phyloP scores from a whole-genome alignment of 2,888 invertebrate genomes.

The Luperina nickerlii region DNA sequence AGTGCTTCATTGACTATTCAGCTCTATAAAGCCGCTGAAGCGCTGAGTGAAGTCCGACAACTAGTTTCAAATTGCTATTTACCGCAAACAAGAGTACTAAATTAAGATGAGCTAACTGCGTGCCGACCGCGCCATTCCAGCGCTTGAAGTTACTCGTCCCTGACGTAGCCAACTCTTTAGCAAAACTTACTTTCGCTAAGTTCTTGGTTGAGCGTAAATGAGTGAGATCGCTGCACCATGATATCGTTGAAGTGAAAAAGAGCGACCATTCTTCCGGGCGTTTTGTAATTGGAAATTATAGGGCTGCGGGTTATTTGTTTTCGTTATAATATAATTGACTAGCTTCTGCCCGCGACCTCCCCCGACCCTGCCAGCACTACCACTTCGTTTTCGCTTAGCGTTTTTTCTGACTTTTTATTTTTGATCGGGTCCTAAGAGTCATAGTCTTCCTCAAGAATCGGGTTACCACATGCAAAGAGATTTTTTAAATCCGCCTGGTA shows the following conservation, averaged over 20 bases:
- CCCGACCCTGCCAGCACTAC: background rate
- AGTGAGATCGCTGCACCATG: slow-evolving; percentile 68
- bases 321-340: background rate
- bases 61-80: slow-evolving; percentile 86
- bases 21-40: slow-evolving; percentile 65
- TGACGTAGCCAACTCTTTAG: slow-evolving; percentile 72
- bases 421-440: background rate
- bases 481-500: background rate
- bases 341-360: background rate
- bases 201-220: slow-evolving; percentile 68
- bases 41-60: slow-evolving; percentile 78
- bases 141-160: slow-evolving; percentile 66
- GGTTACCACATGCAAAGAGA: too few species aligned
- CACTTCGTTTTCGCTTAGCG: background rate
- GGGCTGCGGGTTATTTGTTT: slow-evolving; percentile 23
- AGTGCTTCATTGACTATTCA: slow-evolving; percentile 76
- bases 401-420: background rate
- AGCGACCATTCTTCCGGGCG: slow-evolving; percentile 27
- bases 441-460: background rate
- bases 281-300: slow-evolving; percentile 52
- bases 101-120: slow-evolving; percentile 84
- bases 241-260: slow-evolving; percentile 66
- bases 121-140: slow-evolving; percentile 67
- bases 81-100: slow-evolving; percentile 86
- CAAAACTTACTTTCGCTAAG: slow-evolving; percentile 75